Conservation (phyloP, 2,888 invertebrate genomes). For the Chloroclystis v-ata region DNA sequence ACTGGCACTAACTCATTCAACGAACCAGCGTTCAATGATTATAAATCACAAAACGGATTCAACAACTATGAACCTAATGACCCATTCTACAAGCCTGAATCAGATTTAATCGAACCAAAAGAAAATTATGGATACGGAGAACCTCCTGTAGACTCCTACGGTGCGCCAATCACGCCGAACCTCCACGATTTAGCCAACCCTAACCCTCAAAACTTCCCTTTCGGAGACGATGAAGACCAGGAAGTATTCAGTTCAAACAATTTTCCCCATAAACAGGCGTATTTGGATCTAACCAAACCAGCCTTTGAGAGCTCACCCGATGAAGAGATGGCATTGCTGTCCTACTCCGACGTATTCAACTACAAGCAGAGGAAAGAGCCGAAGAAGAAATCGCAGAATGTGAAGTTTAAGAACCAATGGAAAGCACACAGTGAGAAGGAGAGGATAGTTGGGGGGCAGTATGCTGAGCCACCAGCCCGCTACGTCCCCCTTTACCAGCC, state of each 20-base stretch:
- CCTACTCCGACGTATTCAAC: constrained; percentile 37
- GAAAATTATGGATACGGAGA: constrained; percentile 48
- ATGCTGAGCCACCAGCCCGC: constrained; percentile 66
- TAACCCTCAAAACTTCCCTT: constrained; percentile 27
- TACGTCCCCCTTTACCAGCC: constrained; percentile 45
- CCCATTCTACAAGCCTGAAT: constrained; percentile 8
- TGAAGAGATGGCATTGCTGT: constrained; percentile 32
- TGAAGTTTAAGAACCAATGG: constrained; percentile 40
- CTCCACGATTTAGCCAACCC: constrained; percentile 32
- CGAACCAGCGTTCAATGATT: constrained; percentile 30
- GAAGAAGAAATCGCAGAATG: constrained; percentile 31
- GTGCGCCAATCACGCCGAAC: constrained; percentile 40
- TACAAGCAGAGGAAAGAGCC: constrained; percentile 31
- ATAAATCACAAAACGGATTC: neutral
- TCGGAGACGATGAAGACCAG: constrained; percentile 27
- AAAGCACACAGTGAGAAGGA: constrained; percentile 36
- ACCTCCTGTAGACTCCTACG: constrained; percentile 55
- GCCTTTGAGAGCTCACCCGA: constrained; percentile 28
- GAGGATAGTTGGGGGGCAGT: constrained; percentile 59
- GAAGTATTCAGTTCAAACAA: constrained; percentile 30
- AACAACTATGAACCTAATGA: constrained; percentile 1
- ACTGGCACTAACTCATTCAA: constrained; percentile 24
- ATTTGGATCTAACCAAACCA: constrained; percentile 21
- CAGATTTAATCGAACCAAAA: too few relatives aligned
- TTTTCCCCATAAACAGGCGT: neutral